phyloP scores from a whole-genome alignment of 2,888 invertebrate genomes.

The Gisinianus flammeolus region DNA sequence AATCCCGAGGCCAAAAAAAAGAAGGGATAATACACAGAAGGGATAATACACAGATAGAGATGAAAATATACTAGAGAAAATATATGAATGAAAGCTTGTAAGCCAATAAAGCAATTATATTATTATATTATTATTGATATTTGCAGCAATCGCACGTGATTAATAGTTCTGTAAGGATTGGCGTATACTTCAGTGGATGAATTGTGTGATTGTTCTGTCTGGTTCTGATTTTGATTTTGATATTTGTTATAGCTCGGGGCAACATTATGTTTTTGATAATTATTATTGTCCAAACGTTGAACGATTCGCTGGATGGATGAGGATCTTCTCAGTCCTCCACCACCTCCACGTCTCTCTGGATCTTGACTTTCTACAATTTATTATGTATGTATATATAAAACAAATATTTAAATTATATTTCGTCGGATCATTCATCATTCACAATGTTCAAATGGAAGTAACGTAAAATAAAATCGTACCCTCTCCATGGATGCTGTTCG shows the following conservation, averaged over 20 bases:
- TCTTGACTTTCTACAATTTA: not conserved
- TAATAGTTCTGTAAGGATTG: slow-evolving; percentile 44
- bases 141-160: slow-evolving; percentile 40
- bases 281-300: slow-evolving; percentile 30
- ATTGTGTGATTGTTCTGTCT: not conserved
- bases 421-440: not conserved
- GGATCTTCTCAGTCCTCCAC: slow-evolving; percentile 15
- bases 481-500: not conserved
- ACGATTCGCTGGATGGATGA: slow-evolving; percentile 39
- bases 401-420: too few relatives aligned
- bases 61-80: not conserved
- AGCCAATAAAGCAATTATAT: slow-evolving; percentile 24
- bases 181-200: slow-evolving; percentile 35
- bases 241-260: not conserved
- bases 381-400: too few relatives aligned
- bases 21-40: not conserved
- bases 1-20: not conserved
- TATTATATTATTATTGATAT: slow-evolving; percentile 6
- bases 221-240: not conserved
- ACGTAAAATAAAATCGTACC: not conserved
- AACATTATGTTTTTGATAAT: not conserved
- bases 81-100: too few relatives aligned
- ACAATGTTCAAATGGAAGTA: not conserved
- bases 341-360: not conserved
- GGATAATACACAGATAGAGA: not conserved